Base-by-base conservation (phyloP, 1,140 invertebrate species). In the Paracyclopina nana region DNA sequence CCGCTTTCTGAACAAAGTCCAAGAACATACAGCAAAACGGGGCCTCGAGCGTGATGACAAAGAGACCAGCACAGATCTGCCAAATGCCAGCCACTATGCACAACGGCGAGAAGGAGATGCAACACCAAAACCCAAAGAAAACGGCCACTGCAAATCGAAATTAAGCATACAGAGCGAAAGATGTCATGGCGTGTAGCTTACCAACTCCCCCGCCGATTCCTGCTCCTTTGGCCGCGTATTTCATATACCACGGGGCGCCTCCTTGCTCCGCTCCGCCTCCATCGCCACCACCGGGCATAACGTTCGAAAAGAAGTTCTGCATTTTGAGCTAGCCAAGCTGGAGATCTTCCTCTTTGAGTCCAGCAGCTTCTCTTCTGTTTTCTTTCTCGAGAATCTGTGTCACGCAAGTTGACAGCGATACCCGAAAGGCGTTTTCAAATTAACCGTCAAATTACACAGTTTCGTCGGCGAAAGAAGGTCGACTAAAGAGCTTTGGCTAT, bases 11-110 rank as follows among this genome's bases (percentile, higher is more conserved):
- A 50, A 91, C 84, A 68, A 84, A 81, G 61, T 91, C 87, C 55
- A 94, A 75, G 65, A 88, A 94, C 62, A 85, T 72, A 65, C 86
- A 94, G 67, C 87, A 92, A 62, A 82, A 92, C 0, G 88, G 88
- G 8, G 87, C 86, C 67, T 95, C 88, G 57, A 90, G 72, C 6
- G 79, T 20, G 29, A 48, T 48, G 45, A 48, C 45, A 38, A 48
- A 28, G 27, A 48, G 18, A 4, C 45, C 45, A 11, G 45, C 16
- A 14, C 25, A 26, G 45, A 48, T 48, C 25, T 48, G 25, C 45
- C 45, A 48, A 9, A 48, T 28, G 4, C 45, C 45, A 4, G 45
- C 45, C 16, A 50, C 48, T 14, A 50, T 38, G 24, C 30, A 50
- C 11, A 50, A 30, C 14, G 48, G 48, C 14, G 16, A 20, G 14